Evolutionary conservation across 2,113 vertebrate species (phyloP).

Genomic region (Brachypteracias leptosomus): DNA sequence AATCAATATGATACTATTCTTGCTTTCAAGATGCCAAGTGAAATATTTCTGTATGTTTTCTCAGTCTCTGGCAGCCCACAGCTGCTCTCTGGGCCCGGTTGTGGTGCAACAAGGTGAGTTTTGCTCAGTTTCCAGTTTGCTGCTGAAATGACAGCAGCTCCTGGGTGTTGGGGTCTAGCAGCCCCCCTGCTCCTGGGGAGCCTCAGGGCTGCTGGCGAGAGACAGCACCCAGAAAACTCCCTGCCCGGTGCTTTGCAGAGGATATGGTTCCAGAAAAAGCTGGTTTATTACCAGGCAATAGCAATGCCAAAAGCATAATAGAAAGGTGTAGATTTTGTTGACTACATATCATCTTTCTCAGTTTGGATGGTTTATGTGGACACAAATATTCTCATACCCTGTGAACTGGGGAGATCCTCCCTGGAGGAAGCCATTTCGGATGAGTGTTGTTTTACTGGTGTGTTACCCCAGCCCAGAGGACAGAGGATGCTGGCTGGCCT

Average conservation of each 20-base stretch:
- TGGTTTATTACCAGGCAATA: not conserved
- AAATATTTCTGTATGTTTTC: not conserved
- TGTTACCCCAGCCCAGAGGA: accelerated
- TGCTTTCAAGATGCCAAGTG: not conserved
- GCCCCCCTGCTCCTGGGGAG: accelerated
- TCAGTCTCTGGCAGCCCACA: not conserved
- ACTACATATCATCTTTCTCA: not conserved
- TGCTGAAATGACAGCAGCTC: not conserved
- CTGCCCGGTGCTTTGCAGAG: not conserved
- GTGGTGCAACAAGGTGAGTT: not conserved
- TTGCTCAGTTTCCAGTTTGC: not conserved
- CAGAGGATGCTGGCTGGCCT: accelerated
- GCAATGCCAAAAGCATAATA: not conserved
- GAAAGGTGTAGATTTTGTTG: not conserved
- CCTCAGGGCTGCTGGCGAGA: accelerated
- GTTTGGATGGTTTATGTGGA: not conserved
- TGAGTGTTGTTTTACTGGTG: accelerated
- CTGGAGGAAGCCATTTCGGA: not conserved
- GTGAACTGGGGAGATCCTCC: accelerated
- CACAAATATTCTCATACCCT: not conserved
- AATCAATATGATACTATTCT: not conserved
- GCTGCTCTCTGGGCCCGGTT: not conserved
- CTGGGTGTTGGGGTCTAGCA: accelerated
- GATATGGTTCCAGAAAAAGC: not conserved
- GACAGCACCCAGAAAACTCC: not conserved